phyloP scores from a whole-genome alignment of 1,140 invertebrate genomes.

The honey bee (Apis mellifera) region DNA sequence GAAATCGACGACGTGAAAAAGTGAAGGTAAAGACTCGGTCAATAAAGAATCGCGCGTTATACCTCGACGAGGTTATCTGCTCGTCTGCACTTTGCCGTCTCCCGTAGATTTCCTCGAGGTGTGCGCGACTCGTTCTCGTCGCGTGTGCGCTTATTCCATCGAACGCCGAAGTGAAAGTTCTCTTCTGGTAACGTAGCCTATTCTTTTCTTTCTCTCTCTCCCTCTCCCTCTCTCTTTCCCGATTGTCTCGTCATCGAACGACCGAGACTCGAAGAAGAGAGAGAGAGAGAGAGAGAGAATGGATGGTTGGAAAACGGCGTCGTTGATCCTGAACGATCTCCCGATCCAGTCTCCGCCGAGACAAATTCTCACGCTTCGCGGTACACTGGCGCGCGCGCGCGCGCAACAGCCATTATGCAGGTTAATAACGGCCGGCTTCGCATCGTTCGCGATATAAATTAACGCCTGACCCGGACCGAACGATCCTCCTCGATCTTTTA shows the following conservation, averaged over 20 bases:
- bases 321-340: conserved; percentile 57
- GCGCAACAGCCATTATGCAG: conserved; percentile 20
- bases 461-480: conserved; percentile 36
- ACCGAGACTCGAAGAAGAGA: conserved; percentile 19
- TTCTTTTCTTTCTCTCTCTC: conserved; percentile 40
- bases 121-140: background rate
- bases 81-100: conserved; percentile 68
- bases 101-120: conserved; percentile 45
- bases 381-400: background rate
- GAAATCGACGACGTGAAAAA: conserved; percentile 43
- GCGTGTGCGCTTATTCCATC: conserved; percentile 26
- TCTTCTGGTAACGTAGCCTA: conserved; percentile 15
- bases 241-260: conserved; percentile 59
- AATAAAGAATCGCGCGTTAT: conserved; percentile 74
- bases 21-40: conserved; percentile 48
- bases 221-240: background rate
- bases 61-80: conserved; percentile 68
- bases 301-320: conserved; percentile 42
- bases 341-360: conserved; percentile 44
- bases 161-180: conserved; percentile 59
- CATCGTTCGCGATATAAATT: conserved; percentile 53
- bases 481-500: conserved; percentile 38
- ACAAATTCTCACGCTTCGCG: conserved; percentile 64
- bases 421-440: conserved; percentile 52
- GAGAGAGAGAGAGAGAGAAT: conserved; percentile 3